These are phyloP conservation scores for Rhynchomys soricoides DNA, from an alignment of 2,113 vertebrate species.

Conservation along the genomic window DNA sequence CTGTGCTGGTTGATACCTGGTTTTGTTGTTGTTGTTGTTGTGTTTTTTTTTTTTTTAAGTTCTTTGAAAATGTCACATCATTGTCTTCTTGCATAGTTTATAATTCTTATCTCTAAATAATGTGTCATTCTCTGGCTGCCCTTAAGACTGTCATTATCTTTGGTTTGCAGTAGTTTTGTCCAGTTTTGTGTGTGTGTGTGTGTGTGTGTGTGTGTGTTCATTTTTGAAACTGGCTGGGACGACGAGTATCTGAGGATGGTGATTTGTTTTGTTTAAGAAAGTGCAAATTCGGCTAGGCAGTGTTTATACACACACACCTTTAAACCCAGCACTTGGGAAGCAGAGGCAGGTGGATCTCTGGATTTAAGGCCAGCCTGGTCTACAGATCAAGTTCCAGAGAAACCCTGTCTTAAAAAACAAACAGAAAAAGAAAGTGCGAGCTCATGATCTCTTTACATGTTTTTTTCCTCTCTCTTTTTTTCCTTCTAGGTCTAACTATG, in stretches of 20 bases:
- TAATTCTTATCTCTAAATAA: background rate
- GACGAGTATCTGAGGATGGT: background rate
- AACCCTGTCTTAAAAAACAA: background rate
- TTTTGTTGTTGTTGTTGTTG: too few relatives aligned
- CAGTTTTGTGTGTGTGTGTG: background rate
- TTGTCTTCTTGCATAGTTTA: background rate
- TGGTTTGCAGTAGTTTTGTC: background rate
- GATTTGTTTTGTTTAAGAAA: background rate
- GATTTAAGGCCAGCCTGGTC: too few relatives aligned
- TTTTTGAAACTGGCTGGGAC: background rate
- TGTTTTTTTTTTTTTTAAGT: too few relatives aligned
- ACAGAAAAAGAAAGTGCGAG: background rate
- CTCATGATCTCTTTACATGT: background rate
- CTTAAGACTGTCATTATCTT: background rate
- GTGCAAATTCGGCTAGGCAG: background rate
- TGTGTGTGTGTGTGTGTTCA: background rate
- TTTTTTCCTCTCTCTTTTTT: background rate
- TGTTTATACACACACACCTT: background rate
- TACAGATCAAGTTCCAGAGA: too few relatives aligned
- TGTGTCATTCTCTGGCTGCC: background rate
- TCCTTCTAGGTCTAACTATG: background rate
- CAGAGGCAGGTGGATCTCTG: too few relatives aligned
- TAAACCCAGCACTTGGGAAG: background rate
- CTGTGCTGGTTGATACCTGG: background rate
- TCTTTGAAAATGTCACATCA: background rate